Percentiles rank a stretch among this genome's conserved stretches.
Conservation (phyloP, 2,797 vertebrate genomes). For the Sciurus carolinensis region DNA sequence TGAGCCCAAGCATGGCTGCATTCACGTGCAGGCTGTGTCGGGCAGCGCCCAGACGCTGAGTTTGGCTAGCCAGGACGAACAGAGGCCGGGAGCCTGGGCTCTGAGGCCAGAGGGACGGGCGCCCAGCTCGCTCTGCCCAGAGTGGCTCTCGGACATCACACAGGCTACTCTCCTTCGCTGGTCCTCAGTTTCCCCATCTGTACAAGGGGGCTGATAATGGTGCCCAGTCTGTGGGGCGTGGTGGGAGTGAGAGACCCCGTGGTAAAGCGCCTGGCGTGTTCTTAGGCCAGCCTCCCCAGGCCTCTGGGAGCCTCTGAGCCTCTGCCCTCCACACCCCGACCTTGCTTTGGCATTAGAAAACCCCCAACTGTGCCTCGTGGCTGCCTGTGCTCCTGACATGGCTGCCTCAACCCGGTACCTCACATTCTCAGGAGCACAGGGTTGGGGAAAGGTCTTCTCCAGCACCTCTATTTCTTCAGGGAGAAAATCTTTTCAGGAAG, state of each 20-base stretch:
- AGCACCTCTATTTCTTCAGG: background rate
- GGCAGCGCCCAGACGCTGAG: background rate
- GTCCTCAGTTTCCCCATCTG: background rate
- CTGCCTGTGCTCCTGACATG: background rate
- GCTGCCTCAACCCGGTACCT: background rate
- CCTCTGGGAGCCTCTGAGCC: background rate
- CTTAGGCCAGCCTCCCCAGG: too few relatives aligned
- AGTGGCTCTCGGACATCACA: background rate
- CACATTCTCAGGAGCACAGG: background rate
- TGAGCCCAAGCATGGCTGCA: too few relatives aligned
- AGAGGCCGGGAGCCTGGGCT: background rate
- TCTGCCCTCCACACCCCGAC: background rate
- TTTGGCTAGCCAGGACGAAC: rapidly evolving
- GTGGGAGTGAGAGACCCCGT: background rate
- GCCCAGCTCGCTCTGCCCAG: background rate
- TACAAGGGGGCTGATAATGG: rapidly evolving
- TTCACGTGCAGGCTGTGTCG: rapidly evolving
- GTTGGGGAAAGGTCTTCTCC: background rate
- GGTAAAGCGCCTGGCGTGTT: background rate
- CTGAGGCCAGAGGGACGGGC: background rate
- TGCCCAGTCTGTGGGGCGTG: rapidly evolving
- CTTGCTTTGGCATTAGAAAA: background rate
- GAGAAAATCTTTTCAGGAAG: background rate
- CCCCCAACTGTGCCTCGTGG: background rate
- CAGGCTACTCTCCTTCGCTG: too few relatives aligned